Evolutionary conservation across 1,140 invertebrate genomes (phyloP), one percentile per base, ranked within the genome.

Genomic region (Drosophila nigrodunni): DNA sequence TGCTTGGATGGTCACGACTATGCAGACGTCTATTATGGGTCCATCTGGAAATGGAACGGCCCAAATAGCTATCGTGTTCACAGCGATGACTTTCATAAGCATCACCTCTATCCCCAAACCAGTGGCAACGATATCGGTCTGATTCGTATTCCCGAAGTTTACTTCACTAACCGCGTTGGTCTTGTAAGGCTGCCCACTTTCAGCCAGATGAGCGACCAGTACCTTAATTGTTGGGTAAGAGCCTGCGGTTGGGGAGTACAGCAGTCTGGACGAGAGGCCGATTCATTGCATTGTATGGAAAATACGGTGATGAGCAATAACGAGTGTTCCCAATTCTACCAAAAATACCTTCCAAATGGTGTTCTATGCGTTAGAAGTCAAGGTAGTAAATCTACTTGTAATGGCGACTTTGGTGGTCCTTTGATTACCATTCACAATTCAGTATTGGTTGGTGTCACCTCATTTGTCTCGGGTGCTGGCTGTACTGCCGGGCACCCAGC

Each of bases 361-460:
- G 70, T 71, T 1, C 59, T 92, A 47, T 92, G 90, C 62, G 78
- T 73, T 7, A 66, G 68, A 7, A 64, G 41, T 0, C 18, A 57
- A 0, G 47, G 54, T 6, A 74, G 74, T 0, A 62, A 39, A 7
- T 89, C 79, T 0, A 74, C 62, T 2, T 92, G 91, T 46, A 76
- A 82, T 5, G 94, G 94, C 37, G 94, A 94, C 91, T 94, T 93
- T 59, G 94, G 94, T 52, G 94, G 94, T 30, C 92, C 93, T n/a
- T 78, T 94, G 54, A 86, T 92, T 1, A 93, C 93, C 34, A 54
- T 72, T 3, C 92, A 93, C 59, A 68, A 66, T 7, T 58, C 66
- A 7, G 82, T 87, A 1, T 80, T 92, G 54, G 86, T 93, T 7
- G 94, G 94, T 41, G 80, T 94, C 13, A 89, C 93, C 3, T 93